Evolutionary conservation across 2,113 vertebrate species (phyloP).

Genomic region (Callionymus lyra): DNA sequence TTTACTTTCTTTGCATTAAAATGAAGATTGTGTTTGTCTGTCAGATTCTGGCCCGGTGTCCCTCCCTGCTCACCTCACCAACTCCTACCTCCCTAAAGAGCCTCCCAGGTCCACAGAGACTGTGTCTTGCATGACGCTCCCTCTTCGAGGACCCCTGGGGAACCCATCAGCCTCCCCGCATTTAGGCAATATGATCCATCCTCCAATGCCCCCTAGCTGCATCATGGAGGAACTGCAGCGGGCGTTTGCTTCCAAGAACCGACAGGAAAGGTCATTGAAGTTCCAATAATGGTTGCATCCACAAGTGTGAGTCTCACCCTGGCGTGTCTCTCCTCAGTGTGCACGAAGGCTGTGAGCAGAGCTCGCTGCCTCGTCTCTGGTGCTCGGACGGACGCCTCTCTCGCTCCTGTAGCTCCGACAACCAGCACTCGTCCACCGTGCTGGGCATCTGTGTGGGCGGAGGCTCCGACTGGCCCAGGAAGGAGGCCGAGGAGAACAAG

Average conservation of each 20-base stretch:
- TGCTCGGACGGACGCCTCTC: slow-evolving; percentile 74
- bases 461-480: slow-evolving; percentile 58
- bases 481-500: slow-evolving; percentile 93
- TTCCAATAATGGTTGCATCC: not conserved
- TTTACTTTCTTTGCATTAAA: not conserved
- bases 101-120: slow-evolving; percentile 69
- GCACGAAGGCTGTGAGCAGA: slow-evolving; percentile 74
- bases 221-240: slow-evolving; percentile 96
- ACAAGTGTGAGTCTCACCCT: not conserved
- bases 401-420: slow-evolving; percentile 77
- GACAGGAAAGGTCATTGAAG: slow-evolving; percentile 81
- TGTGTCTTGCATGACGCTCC: slow-evolving; percentile 49
- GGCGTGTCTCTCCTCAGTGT: slow-evolving; percentile 63
- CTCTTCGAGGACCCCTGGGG: slow-evolving; percentile 71
- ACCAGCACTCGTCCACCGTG: slow-evolving; percentile 43
- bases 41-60: slow-evolving; percentile 70
- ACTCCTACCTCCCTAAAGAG: slow-evolving; percentile 70
- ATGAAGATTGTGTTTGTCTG: not conserved
- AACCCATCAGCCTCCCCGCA: slow-evolving; percentile 83
- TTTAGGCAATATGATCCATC: slow-evolving; percentile 78
- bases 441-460: slow-evolving; percentile 28
- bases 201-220: slow-evolving; percentile 89
- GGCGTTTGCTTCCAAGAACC: slow-evolving; percentile 90
- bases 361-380: slow-evolving; percentile 75
- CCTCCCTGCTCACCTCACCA: slow-evolving; percentile 64